Conservation (phyloP, 2,888 invertebrate species). For the Drosophila colorata region DNA sequence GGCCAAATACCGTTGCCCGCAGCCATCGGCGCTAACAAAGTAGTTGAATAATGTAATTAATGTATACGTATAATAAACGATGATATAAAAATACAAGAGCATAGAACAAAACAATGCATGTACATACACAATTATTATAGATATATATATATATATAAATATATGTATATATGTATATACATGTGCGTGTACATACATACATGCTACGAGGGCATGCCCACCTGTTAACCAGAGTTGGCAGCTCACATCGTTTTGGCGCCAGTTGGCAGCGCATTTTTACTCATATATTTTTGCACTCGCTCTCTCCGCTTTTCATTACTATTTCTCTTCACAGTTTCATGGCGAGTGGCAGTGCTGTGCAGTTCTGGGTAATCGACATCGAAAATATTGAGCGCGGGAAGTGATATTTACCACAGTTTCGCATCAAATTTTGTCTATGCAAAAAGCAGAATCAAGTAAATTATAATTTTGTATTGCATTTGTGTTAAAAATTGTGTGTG, state of each 20-base stretch:
- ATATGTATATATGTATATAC: neutral
- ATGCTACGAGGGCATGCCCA: constrained; percentile 37
- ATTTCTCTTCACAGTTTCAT: constrained; percentile 45
- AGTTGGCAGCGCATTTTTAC: constrained; percentile 40
- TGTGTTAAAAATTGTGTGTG: neutral
- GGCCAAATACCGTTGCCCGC: constrained; percentile 91
- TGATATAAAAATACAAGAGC: constrained; percentile 15
- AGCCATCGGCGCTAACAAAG: constrained; percentile 88
- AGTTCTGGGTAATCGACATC: constrained; percentile 52
- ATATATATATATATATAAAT: neutral
- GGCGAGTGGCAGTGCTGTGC: constrained; percentile 55
- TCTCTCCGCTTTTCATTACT: constrained; percentile 44
- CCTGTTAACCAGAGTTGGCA: constrained; percentile 48
- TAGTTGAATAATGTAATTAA: constrained; percentile 53
- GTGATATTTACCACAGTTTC: constrained; percentile 46
- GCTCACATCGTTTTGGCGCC: constrained; percentile 11
- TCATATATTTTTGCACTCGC: constrained; percentile 34
- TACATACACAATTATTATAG: neutral
- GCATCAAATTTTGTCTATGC: constrained; percentile 33
- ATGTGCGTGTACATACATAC: neutral
- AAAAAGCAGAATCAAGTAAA: constrained; percentile 44
- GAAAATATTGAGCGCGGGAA: constrained; percentile 71
- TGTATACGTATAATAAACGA: constrained; percentile 34
- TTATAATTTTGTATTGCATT: constrained; percentile 10
- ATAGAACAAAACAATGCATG: constrained; percentile 3